phyloP scores from a whole-genome alignment of 2,797 vertebrate genomes.

The Corythornis leucogaster region DNA sequence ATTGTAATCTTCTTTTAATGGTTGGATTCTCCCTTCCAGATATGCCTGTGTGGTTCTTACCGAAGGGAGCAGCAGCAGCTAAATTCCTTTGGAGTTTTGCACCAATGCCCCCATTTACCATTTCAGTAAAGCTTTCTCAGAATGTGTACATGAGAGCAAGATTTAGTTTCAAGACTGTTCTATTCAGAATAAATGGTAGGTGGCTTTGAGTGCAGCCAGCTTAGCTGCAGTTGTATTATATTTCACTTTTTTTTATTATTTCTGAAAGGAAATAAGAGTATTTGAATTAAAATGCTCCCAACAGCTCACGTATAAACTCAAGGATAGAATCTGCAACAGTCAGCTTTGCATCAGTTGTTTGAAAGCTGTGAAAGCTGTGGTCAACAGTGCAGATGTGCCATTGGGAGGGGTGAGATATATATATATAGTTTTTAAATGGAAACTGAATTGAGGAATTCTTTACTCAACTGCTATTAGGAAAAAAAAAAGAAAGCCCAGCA shows the following conservation, averaged over 20 bases:
- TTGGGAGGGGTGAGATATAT: neutral
- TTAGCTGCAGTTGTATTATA: neutral
- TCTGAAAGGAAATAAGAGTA: neutral
- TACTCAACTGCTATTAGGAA: neutral
- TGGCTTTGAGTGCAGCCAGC: neutral
- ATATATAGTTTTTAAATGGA: neutral
- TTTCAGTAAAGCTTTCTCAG: neutral
- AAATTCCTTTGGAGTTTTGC: neutral
- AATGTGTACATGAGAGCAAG: neutral
- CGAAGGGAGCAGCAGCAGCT: neutral
- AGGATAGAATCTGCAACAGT: neutral
- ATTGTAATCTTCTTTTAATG: neutral
- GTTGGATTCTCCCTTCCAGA: neutral
- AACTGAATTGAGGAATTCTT: neutral
- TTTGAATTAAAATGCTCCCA: slow-evolving; percentile 36
- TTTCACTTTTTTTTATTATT: neutral
- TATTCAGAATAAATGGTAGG: neutral
- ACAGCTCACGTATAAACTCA: neutral
- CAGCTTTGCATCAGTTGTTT: neutral
- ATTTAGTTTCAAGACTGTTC: neutral
- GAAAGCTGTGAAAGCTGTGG: neutral
- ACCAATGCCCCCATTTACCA: neutral
- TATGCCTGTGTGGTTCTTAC: neutral
- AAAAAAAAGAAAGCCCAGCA: neutral
- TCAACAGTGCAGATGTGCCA: neutral